Evolutionary conservation across 2,113 vertebrate genomes (phyloP), one percentile per base, ranked within the genome.

Genomic region (Pampusana beccarii): DNA sequence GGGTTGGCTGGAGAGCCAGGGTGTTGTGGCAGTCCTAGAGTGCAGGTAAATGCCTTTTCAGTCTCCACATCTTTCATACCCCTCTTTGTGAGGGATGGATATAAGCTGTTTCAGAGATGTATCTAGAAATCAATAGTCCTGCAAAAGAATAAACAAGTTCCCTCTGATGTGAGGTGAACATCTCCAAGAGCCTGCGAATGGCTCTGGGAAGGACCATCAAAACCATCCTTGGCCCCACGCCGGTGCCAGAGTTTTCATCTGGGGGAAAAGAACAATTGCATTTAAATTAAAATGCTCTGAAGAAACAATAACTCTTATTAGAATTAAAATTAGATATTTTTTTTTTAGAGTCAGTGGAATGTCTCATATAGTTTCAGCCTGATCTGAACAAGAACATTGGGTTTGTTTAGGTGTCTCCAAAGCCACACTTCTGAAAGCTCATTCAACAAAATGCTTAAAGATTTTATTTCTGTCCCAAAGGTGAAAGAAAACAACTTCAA

Each of bases 401-500:
- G 26, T 80, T 90, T 80, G 65, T 56, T 90, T 78, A 64, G 65
- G 66, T 72, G 53, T 91, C 86, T 95, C 77, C 46, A 65, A 85
- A 95, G 66, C 54, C 65, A 61, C 7, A 3, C 58, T 90, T 78
- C 78, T 81, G 53, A 94, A 91, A 93, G 77, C 86, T 92, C 83
- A 11, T 86, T 95, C 93, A 80, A 70, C 54, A 72, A 60, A 81
- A 85, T 54, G n/a, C 57, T 89, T 89, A 53, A 97, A 91, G 96
- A 62, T 93, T 96, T 92, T 89, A 84, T 91, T 95, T 92, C 84
- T 87, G 70, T 92, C 86, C 62, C 95, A 87, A 82, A 95, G 93
- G 94, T 96, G 95, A 81, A 91, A 91, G 70, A 89, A 94, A 95
- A 94, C 84, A 87, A 69, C 95, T 96, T 92, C 34, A 77, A 62